A percentile compares a stretch with the other conserved stretches of the same genome.
Evolutionary conservation across 1,140 invertebrate species (phyloP).

Genomic region (Drosophila funebris): DNA sequence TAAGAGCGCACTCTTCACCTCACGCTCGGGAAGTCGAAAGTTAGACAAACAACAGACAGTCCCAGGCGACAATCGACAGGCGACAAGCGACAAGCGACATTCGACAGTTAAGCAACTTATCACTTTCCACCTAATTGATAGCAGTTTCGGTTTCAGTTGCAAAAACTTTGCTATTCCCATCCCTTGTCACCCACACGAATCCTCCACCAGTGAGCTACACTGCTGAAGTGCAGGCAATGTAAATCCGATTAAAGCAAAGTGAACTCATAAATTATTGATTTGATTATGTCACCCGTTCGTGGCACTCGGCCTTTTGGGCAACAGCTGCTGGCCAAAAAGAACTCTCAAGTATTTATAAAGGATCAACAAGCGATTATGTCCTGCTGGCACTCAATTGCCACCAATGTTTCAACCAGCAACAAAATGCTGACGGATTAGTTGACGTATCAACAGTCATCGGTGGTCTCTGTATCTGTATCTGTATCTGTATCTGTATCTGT

Average conservation of each 20-base stretch:
- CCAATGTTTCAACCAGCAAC: neutral
- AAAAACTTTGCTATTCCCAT: slow-evolving; percentile 46
- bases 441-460: slow-evolving; percentile 48
- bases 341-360: slow-evolving; percentile 72
- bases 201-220: neutral
- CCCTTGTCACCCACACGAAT: neutral
- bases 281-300: slow-evolving; percentile 72
- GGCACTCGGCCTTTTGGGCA: slow-evolving; percentile 1
- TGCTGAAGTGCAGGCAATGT: slow-evolving; percentile 69
- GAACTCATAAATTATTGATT: slow-evolving; percentile 81
- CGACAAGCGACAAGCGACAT: neutral
- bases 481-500: slow-evolving; percentile 1
- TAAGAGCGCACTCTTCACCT: neutral
- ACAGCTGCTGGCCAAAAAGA: slow-evolving; percentile 46
- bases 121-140: slow-evolving; percentile 78
- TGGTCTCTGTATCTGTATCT: neutral
- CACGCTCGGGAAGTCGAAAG: slow-evolving; percentile 44
- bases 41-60: slow-evolving; percentile 62
- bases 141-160: slow-evolving; percentile 67
- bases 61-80: slow-evolving; percentile 2
- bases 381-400: slow-evolving; percentile 55
- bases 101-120: slow-evolving; percentile 56
- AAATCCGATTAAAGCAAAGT: slow-evolving; percentile 77
- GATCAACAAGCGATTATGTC: slow-evolving; percentile 79
- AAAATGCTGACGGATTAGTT: slow-evolving; percentile 72